Conservation (phyloP, 2,888 invertebrate species). For the Agrotis exclamationis region DNA sequence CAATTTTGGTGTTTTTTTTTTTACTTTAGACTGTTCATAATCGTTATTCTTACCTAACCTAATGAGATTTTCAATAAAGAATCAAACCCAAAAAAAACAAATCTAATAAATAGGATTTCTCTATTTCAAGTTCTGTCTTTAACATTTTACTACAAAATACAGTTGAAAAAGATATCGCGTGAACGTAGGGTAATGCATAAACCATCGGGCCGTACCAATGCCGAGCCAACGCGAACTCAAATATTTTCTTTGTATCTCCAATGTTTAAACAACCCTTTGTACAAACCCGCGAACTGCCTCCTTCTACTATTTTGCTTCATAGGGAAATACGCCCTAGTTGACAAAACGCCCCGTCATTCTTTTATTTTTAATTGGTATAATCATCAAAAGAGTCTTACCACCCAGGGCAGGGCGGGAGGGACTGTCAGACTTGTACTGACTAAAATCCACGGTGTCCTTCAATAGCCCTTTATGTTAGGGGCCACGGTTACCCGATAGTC, state of each 20-base stretch:
- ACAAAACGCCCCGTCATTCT: too few relatives aligned
- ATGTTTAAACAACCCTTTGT: constrained; percentile 57
- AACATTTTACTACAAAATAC: constrained; percentile 17
- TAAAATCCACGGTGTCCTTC: too few relatives aligned
- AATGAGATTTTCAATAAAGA: constrained; percentile 3
- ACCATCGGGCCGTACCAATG: constrained; percentile 35
- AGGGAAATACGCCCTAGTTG: too few relatives aligned
- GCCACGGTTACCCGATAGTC: too few relatives aligned
- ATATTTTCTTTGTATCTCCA: constrained; percentile 54
- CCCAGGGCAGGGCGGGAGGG: too few relatives aligned
- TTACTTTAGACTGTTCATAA: too few relatives aligned
- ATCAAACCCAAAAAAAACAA: neutral
- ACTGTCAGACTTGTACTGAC: too few relatives aligned
- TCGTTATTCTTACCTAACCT: too few relatives aligned
- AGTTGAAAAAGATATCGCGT: constrained; percentile 28
- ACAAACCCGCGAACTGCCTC: constrained; percentile 25
- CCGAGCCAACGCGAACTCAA: constrained; percentile 38
- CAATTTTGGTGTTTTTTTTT: too few relatives aligned
- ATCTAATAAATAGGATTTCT: neutral
- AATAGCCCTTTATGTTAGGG: too few relatives aligned
- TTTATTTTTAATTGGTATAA: too few relatives aligned
- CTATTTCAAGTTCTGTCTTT: neutral
- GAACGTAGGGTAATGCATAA: constrained; percentile 52
- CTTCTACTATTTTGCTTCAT: constrained; percentile 45
- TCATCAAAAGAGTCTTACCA: too few relatives aligned